A percentile compares a stretch with the other conserved stretches of the same genome.
Conservation (phyloP, 2,113 vertebrate genomes). For the Sterna hirundo region DNA sequence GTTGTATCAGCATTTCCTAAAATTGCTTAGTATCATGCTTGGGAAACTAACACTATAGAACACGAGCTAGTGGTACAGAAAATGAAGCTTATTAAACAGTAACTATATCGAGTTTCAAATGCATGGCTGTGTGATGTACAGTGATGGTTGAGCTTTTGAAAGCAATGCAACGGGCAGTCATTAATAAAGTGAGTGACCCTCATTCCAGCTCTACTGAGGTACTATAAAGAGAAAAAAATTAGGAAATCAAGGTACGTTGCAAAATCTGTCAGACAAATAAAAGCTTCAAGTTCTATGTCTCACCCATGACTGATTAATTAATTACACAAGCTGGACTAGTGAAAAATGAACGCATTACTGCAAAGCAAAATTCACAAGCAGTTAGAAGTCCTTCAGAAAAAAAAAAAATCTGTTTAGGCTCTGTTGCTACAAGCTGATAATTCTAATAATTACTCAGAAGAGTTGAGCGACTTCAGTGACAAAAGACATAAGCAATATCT, state of each 20-base stretch:
- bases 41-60: constrained; percentile 42
- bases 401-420: background rate
- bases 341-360: background rate
- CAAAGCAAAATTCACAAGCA: constrained; percentile 4
- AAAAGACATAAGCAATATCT: background rate
- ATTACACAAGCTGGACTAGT: background rate
- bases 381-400: background rate
- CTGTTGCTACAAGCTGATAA: constrained; percentile 1
- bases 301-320: background rate
- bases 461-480: background rate
- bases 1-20: constrained; percentile 74
- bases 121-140: background rate
- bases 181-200: background rate
- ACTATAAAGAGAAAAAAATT: background rate
- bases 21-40: constrained; percentile 47
- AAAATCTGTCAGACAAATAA: background rate
- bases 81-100: constrained; percentile 37
- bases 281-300: background rate
- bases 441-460: background rate
- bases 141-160: background rate
- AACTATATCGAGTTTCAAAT: background rate
- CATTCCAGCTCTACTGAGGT: background rate
- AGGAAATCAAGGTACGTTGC: background rate
- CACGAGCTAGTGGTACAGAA: constrained; percentile 51
- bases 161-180: background rate